Percentiles rank a stretch among this genome's conserved stretches.
Conservation (phyloP, 2,797 vertebrate genomes). For the Oreochromis grahami region DNA sequence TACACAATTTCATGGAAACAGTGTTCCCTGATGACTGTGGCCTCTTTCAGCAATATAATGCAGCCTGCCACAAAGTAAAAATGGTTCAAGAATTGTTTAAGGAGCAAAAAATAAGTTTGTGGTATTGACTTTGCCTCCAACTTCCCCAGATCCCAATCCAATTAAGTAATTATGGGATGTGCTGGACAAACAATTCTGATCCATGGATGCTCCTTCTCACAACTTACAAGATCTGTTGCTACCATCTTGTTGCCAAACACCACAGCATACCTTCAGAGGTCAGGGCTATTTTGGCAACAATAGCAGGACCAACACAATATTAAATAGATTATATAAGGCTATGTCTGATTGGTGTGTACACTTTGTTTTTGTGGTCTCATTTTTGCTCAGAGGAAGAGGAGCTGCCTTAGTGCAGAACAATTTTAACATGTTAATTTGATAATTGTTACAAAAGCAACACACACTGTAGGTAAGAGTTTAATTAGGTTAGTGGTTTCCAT, state of each 20-base stretch:
- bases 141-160: background rate
- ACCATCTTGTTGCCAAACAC: background rate
- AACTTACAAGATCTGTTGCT: background rate
- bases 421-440: slow-evolving; percentile 17
- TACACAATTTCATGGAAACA: background rate
- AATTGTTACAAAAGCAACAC: background rate
- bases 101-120: background rate
- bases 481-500: background rate
- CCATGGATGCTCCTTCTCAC: background rate
- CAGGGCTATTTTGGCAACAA: background rate
- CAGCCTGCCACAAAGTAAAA: background rate
- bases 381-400: background rate
- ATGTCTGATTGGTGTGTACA: background rate
- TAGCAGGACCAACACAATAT: background rate
- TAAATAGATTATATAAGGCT: background rate
- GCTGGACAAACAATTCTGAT: background rate
- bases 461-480: background rate
- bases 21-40: background rate
- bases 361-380: background rate
- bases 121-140: background rate
- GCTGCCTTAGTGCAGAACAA: background rate
- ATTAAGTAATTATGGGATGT: background rate
- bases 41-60: background rate
- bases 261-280: background rate
- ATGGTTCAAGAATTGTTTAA: background rate